phyloP scores from a whole-genome alignment of 1,140 invertebrate species.

The Vanessa atalanta region DNA sequence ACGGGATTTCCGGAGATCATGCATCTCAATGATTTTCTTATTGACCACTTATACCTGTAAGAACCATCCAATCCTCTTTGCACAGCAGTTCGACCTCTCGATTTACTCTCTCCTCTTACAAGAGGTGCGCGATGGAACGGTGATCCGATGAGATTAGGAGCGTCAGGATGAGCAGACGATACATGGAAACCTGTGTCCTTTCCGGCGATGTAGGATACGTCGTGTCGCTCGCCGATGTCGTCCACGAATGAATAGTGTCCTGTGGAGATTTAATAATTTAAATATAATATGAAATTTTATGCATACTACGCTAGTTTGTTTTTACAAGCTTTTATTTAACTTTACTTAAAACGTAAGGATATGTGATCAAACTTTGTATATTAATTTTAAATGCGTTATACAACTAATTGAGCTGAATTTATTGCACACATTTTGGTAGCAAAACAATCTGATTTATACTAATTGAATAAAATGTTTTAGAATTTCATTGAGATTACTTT shows the following conservation, averaged over 20 bases:
- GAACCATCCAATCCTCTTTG: slow-evolving; percentile 83
- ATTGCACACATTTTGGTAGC: no score
- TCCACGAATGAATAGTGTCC: slow-evolving; percentile 86
- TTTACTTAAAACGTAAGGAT: no score
- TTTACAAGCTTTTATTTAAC: no score
- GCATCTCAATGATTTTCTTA: not conserved
- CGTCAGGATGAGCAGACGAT: slow-evolving; percentile 85
- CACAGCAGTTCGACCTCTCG: slow-evolving; percentile 83
- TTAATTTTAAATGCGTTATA: no score
- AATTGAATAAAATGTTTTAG: no score
- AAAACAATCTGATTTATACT: no score
- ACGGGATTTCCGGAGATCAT: not conserved
- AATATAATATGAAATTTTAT: no score
- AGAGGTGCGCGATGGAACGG: slow-evolving; percentile 81
- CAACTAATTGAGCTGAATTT: no score
- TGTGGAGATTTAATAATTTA: slow-evolving; percentile 30
- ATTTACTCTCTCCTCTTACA: slow-evolving; percentile 77
- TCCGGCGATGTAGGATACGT: slow-evolving; percentile 87
- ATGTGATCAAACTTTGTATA: no score
- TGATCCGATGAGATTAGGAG: slow-evolving; percentile 79
- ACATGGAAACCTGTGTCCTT: slow-evolving; percentile 87
- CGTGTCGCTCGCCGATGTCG: slow-evolving; percentile 86
- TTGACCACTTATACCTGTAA: slow-evolving; percentile 75
- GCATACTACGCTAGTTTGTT: not conserved
- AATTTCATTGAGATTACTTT: no score